A percentile compares a stretch with the other conserved stretches of the same genome.
Conservation (phyloP, 2,113 vertebrate genomes). For the Chamaea fasciata region DNA sequence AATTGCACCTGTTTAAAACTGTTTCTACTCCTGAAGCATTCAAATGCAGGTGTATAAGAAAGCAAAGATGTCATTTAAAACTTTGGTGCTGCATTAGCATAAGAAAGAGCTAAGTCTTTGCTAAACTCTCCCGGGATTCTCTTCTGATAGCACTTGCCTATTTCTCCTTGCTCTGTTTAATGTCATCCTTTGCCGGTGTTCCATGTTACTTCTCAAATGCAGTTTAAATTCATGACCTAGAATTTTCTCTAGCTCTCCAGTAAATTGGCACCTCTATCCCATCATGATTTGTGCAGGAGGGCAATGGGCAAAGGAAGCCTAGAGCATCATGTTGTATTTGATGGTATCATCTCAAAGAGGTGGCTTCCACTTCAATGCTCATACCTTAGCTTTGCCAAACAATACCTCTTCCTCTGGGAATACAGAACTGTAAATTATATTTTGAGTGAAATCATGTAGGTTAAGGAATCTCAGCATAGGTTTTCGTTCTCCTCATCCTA, state of each 20-base stretch:
- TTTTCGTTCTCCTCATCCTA: background rate
- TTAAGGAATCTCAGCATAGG: background rate
- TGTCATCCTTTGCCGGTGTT: background rate
- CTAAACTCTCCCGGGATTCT: background rate
- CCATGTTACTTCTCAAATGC: background rate
- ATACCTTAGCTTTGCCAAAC: background rate
- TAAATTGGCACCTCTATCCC: background rate
- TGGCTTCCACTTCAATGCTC: background rate
- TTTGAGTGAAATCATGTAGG: background rate
- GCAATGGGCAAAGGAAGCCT: background rate
- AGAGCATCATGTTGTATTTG: background rate
- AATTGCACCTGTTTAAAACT: background rate
- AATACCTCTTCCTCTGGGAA: background rate
- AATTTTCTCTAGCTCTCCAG: background rate
- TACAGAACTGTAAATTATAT: background rate
- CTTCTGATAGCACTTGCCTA: background rate
- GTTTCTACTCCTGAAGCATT: background rate
- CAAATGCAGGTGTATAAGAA: background rate
- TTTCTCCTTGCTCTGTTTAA: background rate
- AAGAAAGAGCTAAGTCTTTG: background rate
- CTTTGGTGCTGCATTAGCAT: background rate
- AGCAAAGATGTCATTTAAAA: background rate
- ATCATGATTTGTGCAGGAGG: fast-evolving
- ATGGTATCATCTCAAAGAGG: background rate
- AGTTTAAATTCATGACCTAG: background rate